Conservation (phyloP, 1,140 invertebrate genomes). For the Papilio dardanus region DNA sequence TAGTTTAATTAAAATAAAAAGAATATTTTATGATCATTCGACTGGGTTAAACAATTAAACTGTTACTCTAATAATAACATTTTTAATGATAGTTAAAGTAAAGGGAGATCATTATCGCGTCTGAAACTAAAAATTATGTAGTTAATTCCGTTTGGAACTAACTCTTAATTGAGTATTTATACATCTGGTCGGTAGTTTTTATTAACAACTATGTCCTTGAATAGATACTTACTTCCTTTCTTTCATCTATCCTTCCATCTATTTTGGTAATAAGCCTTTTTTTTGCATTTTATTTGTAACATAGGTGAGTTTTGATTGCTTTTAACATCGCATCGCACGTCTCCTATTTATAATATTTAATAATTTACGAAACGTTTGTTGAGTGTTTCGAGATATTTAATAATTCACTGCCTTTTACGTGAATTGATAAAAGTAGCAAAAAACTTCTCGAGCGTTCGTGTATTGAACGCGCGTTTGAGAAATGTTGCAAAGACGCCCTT, state of each 20-base stretch:
- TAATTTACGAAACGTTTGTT: neutral
- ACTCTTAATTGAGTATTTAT: neutral
- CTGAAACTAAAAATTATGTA: neutral
- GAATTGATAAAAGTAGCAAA: slow-evolving; percentile 53
- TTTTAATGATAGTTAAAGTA: neutral
- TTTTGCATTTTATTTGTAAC: too few relatives aligned
- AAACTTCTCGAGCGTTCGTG: slow-evolving; percentile 44
- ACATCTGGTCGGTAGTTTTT: slow-evolving; percentile 4
- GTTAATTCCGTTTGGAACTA: slow-evolving; percentile 8
- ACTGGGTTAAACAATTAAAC: neutral
- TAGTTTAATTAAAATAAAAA: neutral
- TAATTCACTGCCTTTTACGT: slow-evolving; percentile 53
- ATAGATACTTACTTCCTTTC: too few relatives aligned
- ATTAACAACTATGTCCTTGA: neutral
- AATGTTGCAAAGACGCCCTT: slow-evolving; percentile 38
- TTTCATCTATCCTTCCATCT: too few relatives aligned
- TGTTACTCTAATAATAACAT: slow-evolving; percentile 4
- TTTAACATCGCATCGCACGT: neutral
- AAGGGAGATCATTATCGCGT: slow-evolving; percentile 25
- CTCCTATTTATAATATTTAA: slow-evolving; percentile 4
- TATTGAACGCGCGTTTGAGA: slow-evolving; percentile 45
- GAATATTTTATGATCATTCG: neutral
- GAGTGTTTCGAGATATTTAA: slow-evolving; percentile 42
- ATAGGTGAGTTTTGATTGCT: neutral
- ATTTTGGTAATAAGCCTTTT: too few relatives aligned